These are phyloP conservation scores for Urocyon cinereoargenteus DNA, from an alignment of 2,797 vertebrate genomes.

Conservation along the genomic window DNA sequence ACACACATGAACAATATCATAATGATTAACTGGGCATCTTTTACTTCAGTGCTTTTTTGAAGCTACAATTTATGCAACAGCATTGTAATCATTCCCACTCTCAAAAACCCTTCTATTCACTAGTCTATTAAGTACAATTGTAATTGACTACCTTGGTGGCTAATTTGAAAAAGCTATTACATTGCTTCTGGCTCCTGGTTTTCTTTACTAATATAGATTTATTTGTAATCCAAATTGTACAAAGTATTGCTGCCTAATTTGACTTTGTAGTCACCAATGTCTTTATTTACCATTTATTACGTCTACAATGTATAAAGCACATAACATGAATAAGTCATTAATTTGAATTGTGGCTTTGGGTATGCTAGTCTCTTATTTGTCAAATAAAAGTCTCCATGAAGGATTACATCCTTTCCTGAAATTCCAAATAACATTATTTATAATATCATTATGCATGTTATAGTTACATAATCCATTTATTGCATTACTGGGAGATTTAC, in stretches of 20 bases:
- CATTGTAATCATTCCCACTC: background rate
- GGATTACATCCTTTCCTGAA: constrained; percentile 1
- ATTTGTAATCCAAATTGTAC: constrained; percentile 60
- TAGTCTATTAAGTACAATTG: constrained; percentile 61
- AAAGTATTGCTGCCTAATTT: constrained; percentile 5
- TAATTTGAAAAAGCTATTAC: constrained; percentile 69
- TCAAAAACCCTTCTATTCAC: constrained; percentile 38
- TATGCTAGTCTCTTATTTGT: constrained; percentile 47
- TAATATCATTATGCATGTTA: background rate
- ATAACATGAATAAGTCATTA: constrained; percentile 43
- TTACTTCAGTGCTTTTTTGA: constrained; percentile 61
- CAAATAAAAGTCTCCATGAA: constrained; percentile 24
- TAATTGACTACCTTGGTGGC: constrained; percentile 54
- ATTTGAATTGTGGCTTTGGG: constrained; percentile 38
- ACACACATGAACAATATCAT: constrained; percentile 24
- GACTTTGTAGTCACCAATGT: constrained; percentile 45
- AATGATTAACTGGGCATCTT: constrained; percentile 51
- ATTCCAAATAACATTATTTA: constrained; percentile 22
- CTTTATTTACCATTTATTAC: constrained; percentile 61
- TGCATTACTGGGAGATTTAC: background rate
- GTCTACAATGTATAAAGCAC: constrained; percentile 21
- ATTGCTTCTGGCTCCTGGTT: constrained; percentile 57
- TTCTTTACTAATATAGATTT: constrained; percentile 58
- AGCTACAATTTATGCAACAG: constrained; percentile 5
- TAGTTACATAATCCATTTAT: background rate